Evolutionary conservation across 2,797 vertebrate species (phyloP), one percentile per base, ranked within the genome.

Genomic region (Ambastaia sidthimunki): DNA sequence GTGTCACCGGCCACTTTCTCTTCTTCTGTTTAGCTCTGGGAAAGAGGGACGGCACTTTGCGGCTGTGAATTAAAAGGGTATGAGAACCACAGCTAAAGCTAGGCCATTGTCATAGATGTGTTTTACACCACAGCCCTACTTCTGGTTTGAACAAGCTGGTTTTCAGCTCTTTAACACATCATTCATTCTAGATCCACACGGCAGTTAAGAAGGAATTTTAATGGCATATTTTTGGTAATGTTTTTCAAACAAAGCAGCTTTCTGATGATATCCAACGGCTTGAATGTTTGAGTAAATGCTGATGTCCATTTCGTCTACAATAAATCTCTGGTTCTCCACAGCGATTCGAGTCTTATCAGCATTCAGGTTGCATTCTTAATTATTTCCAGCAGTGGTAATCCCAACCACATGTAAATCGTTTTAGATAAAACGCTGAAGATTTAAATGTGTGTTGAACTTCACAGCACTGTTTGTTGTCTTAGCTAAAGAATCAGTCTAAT

Each of bases 101-200:
- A 3, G 18, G 60, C 50, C 21, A 54, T 71, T 72, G 77, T 79
- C 68, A 54, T 65, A 41, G 48, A 71, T 66, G 16, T 41, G 21
- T 57, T 80, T 89, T 90, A 83, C 86, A 72, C 81, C 74, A 83
- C 76, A 25, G 73, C 82, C 72, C 72, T 31, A 47, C 48, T 81
- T 90, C 83, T 89, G 90, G 88, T 86, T 86, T 89, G 89, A 91
- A 88, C 87, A 80, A 90, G 88, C 68, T 86, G 87, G 85, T 90
- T 89, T 84, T 15, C 67, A 82, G 85, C 89, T 88, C 86, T 86
- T 90, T 87, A 92, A 92, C 88, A 89, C 89, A 85, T 86, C 44
- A 44, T 52, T 41, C 41, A 55, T 34, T 23, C 28, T 25, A 23
- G 13, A 67, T 48, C 87, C 82, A 83, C n/a, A 41, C 23, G 83